Percentiles rank a stretch among this genome's conserved stretches.
phyloP scores from a whole-genome alignment of 2,797 vertebrate species.

The Eulemur albifrons region DNA sequence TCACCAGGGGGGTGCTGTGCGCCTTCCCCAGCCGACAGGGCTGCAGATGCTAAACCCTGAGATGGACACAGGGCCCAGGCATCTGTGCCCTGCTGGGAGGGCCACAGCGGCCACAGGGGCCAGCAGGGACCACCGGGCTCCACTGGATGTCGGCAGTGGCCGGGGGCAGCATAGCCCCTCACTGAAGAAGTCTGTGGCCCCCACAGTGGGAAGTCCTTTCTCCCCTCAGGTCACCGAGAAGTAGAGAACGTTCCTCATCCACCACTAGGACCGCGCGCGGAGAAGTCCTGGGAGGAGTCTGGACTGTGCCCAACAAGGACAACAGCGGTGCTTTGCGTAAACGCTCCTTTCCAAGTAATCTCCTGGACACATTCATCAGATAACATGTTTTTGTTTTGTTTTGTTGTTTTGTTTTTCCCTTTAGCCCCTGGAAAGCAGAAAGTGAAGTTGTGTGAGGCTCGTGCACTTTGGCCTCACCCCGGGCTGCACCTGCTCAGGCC shows the following conservation, averaged over 20 bases:
- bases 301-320: accelerated
- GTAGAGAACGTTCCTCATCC: too few species aligned
- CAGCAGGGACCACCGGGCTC: too few species aligned
- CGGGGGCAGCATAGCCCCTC: accelerated
- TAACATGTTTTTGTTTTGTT: not conserved
- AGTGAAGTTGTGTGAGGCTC: accelerated
- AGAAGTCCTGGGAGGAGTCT: too few species aligned
- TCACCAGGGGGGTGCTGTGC: accelerated
- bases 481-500: accelerated
- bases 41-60: not conserved
- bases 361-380: accelerated
- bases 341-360: accelerated
- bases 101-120: accelerated
- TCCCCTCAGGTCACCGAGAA: accelerated
- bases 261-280: accelerated
- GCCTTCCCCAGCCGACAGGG: not conserved
- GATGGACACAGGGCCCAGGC: accelerated
- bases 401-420: not conserved
- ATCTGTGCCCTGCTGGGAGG: not conserved
- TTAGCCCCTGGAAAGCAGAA: not conserved
- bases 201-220: not conserved
- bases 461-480: accelerated
- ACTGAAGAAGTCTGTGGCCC: accelerated
- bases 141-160: accelerated
- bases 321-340: accelerated